These are phyloP conservation scores for Sebastes taczanowskii DNA, from an alignment of 2,797 vertebrate genomes.

Conservation along the genomic window DNA sequence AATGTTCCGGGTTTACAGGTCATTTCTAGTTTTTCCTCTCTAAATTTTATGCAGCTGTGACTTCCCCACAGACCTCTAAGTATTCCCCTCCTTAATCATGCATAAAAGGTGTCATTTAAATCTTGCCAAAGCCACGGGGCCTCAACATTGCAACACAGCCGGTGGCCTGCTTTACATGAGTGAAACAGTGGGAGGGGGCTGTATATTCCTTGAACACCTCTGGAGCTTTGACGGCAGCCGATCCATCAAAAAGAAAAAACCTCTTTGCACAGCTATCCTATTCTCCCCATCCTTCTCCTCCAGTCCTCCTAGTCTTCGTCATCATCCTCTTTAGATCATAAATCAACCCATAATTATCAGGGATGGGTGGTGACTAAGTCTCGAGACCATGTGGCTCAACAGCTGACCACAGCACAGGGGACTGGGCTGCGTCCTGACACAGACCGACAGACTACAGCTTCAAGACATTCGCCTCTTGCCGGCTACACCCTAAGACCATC, in stretches of 20 bases:
- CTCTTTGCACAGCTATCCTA: slow-evolving; percentile 9
- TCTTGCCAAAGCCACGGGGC: slow-evolving; percentile 35
- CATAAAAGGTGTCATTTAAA: slow-evolving; percentile 45
- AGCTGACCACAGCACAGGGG: slow-evolving; percentile 63
- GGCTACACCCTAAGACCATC: slow-evolving; percentile 7
- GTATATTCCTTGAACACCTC: slow-evolving; percentile 43
- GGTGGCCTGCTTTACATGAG: slow-evolving; percentile 54
- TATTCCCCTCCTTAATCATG: slow-evolving; percentile 42
- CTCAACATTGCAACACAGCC: slow-evolving; percentile 5
- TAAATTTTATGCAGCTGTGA: slow-evolving; percentile 7
- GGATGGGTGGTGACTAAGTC: slow-evolving; percentile 49
- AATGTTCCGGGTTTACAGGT: background rate
- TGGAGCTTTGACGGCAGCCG: slow-evolving; percentile 41
- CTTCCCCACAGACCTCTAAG: background rate
- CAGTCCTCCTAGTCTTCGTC: background rate
- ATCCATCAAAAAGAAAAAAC: slow-evolving; percentile 49
- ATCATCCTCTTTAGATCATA: slow-evolving; percentile 38
- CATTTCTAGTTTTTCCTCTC: background rate
- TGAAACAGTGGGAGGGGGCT: slow-evolving; percentile 23
- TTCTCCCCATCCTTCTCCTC: background rate
- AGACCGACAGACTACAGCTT: slow-evolving; percentile 26
- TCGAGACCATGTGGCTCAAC: slow-evolving; percentile 62
- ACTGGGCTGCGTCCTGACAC: slow-evolving; percentile 30
- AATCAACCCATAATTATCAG: slow-evolving; percentile 68
- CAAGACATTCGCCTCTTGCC: background rate